Evolutionary conservation across 2,888 invertebrate species (phyloP).

Genomic region (Rhingia rostrata): DNA sequence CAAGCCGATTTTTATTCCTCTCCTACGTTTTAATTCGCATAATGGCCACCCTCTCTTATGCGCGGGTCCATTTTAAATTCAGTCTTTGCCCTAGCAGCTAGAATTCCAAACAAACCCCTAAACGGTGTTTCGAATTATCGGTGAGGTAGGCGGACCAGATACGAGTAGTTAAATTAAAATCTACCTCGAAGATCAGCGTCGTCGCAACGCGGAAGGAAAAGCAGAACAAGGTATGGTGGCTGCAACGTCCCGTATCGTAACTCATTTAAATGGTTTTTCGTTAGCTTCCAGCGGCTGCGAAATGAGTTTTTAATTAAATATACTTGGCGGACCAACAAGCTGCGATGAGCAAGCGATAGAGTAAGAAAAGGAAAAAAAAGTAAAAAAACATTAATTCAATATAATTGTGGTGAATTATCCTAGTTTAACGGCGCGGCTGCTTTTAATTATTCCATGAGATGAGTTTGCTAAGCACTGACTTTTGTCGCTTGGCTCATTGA

Average conservation of each 20-base stretch:
- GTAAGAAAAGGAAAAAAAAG: too few species aligned
- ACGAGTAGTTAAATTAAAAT: slow-evolving; percentile 69
- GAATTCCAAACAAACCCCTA: slow-evolving; percentile 33
- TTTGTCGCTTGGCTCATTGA: slow-evolving; percentile 16
- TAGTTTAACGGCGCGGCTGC: slow-evolving; percentile 70
- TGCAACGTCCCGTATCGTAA: slow-evolving; percentile 60
- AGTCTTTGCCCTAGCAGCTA: slow-evolving; percentile 7
- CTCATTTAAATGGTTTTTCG: slow-evolving; percentile 73
- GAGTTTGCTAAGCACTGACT: slow-evolving; percentile 41
- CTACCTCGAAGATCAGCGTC: slow-evolving; percentile 59
- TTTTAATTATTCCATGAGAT: slow-evolving; percentile 64
- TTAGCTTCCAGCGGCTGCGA: slow-evolving; percentile 72
- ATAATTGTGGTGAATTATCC: slow-evolving; percentile 78
- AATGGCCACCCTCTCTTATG: slow-evolving; percentile 43
- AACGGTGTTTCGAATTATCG: slow-evolving; percentile 52
- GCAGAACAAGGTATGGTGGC: slow-evolving; percentile 21
- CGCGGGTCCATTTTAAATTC: slow-evolving; percentile 23
- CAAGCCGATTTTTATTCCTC: slow-evolving; percentile 20
- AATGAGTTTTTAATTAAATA: slow-evolving; percentile 81
- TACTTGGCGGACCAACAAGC: slow-evolving; percentile 58
- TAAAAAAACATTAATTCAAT: slow-evolving; percentile 71
- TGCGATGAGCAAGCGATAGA: slow-evolving; percentile 18
- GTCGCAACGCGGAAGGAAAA: slow-evolving; percentile 24
- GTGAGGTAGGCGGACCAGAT: slow-evolving; percentile 48
- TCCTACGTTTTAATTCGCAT: slow-evolving; percentile 38